These are phyloP conservation scores for Poecile montanus DNA, from an alignment of 2,797 vertebrate genomes.

Conservation along the genomic window DNA sequence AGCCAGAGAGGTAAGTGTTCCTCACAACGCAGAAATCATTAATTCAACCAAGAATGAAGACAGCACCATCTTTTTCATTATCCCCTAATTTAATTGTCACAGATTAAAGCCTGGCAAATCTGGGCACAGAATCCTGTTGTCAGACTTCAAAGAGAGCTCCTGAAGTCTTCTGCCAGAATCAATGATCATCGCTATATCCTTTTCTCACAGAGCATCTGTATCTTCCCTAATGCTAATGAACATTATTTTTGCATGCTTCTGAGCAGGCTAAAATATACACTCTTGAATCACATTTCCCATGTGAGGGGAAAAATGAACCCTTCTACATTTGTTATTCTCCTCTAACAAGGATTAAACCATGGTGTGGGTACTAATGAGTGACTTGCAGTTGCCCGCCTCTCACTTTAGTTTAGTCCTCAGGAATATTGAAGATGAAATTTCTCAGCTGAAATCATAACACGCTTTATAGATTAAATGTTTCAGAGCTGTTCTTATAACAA, in stretches of 20 bases:
- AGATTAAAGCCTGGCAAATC: slow-evolving; percentile 60
- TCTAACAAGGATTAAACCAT: slow-evolving; percentile 38
- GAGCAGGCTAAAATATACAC: slow-evolving; percentile 9
- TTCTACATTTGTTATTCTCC: slow-evolving; percentile 50
- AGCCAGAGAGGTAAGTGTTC: background rate
- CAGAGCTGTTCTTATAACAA: slow-evolving; percentile 43
- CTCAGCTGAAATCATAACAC: background rate
- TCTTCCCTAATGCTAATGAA: slow-evolving; percentile 37
- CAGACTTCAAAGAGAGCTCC: slow-evolving; percentile 66
- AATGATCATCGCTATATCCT: slow-evolving; percentile 33
- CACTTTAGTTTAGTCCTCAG: slow-evolving; percentile 29
- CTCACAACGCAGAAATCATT: background rate
- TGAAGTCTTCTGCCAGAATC: slow-evolving; percentile 65
- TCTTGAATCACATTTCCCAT: slow-evolving; percentile 39
- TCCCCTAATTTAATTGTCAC: slow-evolving; percentile 56
- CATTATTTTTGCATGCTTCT: slow-evolving; percentile 55
- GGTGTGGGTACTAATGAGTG: slow-evolving; percentile 6
- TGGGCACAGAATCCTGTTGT: slow-evolving; percentile 57
- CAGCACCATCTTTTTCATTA: slow-evolving; percentile 36
- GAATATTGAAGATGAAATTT: slow-evolving; percentile 47
- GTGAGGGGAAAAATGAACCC: background rate
- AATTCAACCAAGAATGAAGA: slow-evolving; percentile 30
- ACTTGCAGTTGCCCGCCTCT: slow-evolving; percentile 8
- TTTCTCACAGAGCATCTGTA: slow-evolving; percentile 38
- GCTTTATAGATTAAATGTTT: slow-evolving; percentile 26